Evolutionary conservation across 2,797 vertebrate species (phyloP).

Genomic region (Labroides dimidiatus): DNA sequence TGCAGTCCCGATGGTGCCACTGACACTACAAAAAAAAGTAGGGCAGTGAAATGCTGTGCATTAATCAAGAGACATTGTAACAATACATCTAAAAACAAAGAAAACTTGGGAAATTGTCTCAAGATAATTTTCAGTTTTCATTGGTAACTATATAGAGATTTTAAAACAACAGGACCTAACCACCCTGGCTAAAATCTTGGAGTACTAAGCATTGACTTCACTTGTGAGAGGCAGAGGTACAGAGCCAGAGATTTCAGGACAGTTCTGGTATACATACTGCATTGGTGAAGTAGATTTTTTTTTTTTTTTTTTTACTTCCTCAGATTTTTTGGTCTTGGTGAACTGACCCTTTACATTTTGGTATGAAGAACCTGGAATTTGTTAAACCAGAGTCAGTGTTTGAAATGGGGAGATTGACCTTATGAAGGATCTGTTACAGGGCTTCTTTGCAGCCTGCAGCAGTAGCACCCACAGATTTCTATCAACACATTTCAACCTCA

Average conservation of each 20-base stretch:
- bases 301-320: not conserved
- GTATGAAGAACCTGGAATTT: constrained; percentile 49
- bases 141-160: constrained; percentile 4
- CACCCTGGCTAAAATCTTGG: not conserved
- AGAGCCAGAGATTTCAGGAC: no score
- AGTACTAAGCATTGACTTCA: not conserved
- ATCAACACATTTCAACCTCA: not conserved
- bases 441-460: constrained; percentile 18
- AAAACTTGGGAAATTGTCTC: not conserved
- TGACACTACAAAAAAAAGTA: not conserved
- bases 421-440: constrained; percentile 51
- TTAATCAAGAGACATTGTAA: not conserved
- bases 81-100: not conserved
- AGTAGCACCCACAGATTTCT: constrained; percentile 20
- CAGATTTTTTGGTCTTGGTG: constrained; percentile 8
- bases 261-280: not conserved
- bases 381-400: constrained; percentile 59
- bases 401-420: constrained; percentile 53
- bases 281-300: not conserved
- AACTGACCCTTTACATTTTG: constrained; percentile 27
- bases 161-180: not conserved
- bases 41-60: not conserved
- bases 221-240: not conserved
- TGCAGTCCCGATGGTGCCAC: not conserved
- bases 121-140: not conserved